Evolutionary conservation across 1,140 invertebrate species (phyloP).

Genomic region (Diabrotica virgifera): DNA sequence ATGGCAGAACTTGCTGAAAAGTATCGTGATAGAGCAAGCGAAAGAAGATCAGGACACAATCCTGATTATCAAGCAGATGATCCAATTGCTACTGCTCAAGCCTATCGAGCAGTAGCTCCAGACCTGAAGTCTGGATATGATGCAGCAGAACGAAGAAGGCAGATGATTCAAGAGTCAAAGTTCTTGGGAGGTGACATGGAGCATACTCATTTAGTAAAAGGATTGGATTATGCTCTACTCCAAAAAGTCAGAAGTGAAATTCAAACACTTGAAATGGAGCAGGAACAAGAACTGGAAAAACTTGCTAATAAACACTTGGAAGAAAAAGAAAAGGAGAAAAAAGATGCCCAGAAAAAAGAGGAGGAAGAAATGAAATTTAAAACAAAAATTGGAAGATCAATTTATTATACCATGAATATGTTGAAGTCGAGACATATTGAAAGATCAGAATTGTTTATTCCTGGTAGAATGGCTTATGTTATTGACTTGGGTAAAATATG

Average conservation of each 20-base stretch:
- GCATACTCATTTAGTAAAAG: conserved; percentile 99
- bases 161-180: conserved; percentile 98
- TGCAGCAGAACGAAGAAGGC: conserved; percentile 90
- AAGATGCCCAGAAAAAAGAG: conserved; percentile 59
- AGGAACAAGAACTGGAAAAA: conserved; percentile 80
- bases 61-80: conserved; percentile 80
- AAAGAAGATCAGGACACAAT: conserved; percentile 85
- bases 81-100: conserved; percentile 82
- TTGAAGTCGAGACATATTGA: conserved; percentile 70
- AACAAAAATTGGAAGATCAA: conserved; percentile 72
- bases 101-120: conserved; percentile 92
- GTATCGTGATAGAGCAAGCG: conserved; percentile 90
- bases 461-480: conserved; percentile 96
- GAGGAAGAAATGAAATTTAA: conserved; percentile 79
- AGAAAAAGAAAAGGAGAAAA: conserved; percentile 59
- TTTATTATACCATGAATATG: conserved; percentile 66
- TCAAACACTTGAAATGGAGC: conserved; percentile 73
- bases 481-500: conserved; percentile 73
- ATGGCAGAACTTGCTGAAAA: conserved; percentile 93
- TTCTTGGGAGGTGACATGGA: conserved; percentile 99
- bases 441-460: conserved; percentile 92
- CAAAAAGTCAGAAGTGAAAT: conserved; percentile 89
- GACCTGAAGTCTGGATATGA: conserved; percentile 91
- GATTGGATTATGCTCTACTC: conserved; percentile 97
- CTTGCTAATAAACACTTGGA: conserved; percentile 59